These are phyloP conservation scores for Cardiocondyla obscurior DNA, from an alignment of 1,140 invertebrate genomes.

Conservation along the genomic window DNA sequence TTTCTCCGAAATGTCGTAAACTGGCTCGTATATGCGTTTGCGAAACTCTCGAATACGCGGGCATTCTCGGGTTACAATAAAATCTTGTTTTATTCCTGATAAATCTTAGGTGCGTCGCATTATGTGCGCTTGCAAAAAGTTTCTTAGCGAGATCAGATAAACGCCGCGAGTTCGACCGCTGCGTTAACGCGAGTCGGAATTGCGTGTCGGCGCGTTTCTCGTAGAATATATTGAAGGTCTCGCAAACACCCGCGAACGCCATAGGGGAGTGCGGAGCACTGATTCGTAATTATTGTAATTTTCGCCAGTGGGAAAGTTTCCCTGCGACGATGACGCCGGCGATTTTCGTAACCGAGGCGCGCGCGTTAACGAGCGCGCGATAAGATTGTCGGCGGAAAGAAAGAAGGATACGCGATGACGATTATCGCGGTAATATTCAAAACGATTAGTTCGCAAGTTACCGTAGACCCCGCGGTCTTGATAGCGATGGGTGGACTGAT, in stretches of 20 bases:
- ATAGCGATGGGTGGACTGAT: neutral
- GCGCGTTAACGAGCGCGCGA: conserved; percentile 22
- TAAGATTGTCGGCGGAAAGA: neutral
- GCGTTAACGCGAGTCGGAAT: conserved; percentile 12
- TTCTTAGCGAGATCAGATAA: conserved; percentile 3
- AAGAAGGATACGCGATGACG: neutral
- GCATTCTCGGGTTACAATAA: neutral
- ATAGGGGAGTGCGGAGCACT: neutral
- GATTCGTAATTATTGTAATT: conserved; percentile 60
- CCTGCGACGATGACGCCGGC: neutral
- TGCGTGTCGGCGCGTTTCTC: conserved; percentile 1
- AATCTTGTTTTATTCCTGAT: neutral
- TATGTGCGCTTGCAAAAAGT: neutral
- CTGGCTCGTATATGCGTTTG: neutral
- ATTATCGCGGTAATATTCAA: conserved; percentile 8
- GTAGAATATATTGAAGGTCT: neutral
- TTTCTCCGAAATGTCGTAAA: neutral
- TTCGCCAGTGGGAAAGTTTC: conserved; percentile 36
- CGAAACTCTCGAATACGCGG: neutral
- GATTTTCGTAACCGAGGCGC: conserved; percentile 15
- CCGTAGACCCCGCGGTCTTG: neutral
- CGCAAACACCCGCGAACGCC: neutral
- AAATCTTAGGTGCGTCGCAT: neutral
- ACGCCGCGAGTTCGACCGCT: neutral
- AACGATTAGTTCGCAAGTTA: conserved; percentile 15